Conservation (phyloP, 2,888 invertebrate genomes). For the Busseola fusca region DNA sequence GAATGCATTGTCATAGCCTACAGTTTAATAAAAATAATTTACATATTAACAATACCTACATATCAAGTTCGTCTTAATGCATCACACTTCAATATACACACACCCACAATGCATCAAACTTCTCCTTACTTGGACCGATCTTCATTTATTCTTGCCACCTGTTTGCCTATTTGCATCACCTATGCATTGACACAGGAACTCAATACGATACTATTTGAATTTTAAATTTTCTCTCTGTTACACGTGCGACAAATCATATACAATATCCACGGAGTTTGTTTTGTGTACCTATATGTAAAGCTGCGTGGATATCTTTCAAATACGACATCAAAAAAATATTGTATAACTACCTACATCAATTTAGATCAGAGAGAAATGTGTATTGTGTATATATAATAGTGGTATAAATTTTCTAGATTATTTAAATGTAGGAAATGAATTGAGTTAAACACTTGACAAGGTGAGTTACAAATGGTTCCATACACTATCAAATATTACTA, state of each 20-base stretch:
- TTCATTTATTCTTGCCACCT: conserved; percentile 38
- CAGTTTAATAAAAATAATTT: conserved; percentile 4
- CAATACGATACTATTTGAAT: conserved; percentile 51
- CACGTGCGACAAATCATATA: conserved; percentile 32
- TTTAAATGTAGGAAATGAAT: neutral
- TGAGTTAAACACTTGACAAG: neutral
- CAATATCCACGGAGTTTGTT: conserved; percentile 10
- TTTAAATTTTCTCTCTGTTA: conserved; percentile 51
- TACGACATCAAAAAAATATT: neutral
- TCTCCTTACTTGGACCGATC: conserved; percentile 1
- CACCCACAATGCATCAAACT: neutral
- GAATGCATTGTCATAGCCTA: neutral
- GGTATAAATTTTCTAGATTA: conserved; percentile 14
- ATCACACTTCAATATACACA: neutral
- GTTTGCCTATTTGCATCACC: conserved; percentile 25
- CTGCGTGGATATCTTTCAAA: neutral
- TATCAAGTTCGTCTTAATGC: neutral
- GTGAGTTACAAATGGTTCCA: neutral
- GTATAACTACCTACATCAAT: neutral
- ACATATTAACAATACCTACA: neutral
- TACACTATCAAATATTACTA: neutral
- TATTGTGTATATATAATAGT: too few relatives aligned
- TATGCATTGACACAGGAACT: conserved; percentile 31
- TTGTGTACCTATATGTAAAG: conserved; percentile 21
- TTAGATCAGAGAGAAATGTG: neutral